Conservation (phyloP, 2,113 vertebrate genomes). For the Anolis sagrei region DNA sequence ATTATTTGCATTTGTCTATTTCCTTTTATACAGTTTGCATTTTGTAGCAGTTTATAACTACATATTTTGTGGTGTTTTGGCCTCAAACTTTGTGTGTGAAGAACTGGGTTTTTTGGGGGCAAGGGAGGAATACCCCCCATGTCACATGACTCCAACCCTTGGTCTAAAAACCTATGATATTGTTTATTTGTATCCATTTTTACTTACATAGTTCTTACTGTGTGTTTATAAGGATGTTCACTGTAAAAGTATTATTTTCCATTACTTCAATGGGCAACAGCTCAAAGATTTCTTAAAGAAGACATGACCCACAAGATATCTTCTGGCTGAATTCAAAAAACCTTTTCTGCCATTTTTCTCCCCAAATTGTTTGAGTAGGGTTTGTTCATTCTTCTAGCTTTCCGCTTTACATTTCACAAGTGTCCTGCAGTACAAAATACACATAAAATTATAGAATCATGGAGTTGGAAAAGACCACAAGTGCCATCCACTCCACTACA, state of each 20-base stretch:
- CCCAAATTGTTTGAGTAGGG: conserved; percentile 60
- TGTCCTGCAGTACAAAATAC: conserved; percentile 49
- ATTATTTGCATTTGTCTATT: not conserved
- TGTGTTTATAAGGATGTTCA: not conserved
- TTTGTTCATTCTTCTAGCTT: conserved; percentile 64
- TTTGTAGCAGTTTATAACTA: not conserved
- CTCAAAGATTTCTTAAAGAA: conserved; percentile 15
- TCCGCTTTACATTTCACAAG: conserved; percentile 49
- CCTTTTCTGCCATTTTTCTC: conserved; percentile 50
- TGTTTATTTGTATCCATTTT: not conserved
- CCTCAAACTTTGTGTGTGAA: too few relatives aligned
- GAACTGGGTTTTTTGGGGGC: too few relatives aligned
- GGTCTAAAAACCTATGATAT: too few relatives aligned
- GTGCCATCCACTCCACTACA: too few relatives aligned
- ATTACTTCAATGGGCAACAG: not conserved
- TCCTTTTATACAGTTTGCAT: not conserved
- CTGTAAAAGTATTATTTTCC: not conserved
- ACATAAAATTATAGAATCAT: conserved; percentile 71
- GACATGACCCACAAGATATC: conserved; percentile 6
- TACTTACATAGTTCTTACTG: not conserved
- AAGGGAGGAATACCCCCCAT: too few relatives aligned
- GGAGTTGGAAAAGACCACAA: conserved; percentile 1
- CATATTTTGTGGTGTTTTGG: not conserved
- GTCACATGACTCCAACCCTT: not conserved
- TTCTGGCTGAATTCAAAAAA: conserved; percentile 54